These are phyloP conservation scores for Drosophila acutilabella DNA, from an alignment of 2,888 invertebrate genomes.

Conservation along the genomic window DNA sequence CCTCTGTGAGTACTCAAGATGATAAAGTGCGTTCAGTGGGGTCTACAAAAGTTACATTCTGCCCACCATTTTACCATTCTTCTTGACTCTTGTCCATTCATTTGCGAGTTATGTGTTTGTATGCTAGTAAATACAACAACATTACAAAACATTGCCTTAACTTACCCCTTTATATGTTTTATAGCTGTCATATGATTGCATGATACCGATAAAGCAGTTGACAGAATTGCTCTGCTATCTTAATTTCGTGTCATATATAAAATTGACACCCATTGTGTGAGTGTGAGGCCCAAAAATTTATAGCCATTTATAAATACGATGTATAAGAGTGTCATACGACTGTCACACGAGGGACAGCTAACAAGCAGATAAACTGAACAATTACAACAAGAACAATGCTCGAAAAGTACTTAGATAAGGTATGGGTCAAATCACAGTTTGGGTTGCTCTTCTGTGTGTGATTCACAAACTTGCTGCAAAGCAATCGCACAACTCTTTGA, in stretches of 20 bases:
- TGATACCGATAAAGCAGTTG: constrained; percentile 55
- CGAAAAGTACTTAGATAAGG: constrained; percentile 32
- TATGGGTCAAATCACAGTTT: constrained; percentile 34
- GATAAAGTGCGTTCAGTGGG: constrained; percentile 67
- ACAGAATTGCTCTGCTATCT: constrained; percentile 70
- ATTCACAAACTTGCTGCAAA: constrained; percentile 22
- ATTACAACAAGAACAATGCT: constrained; percentile 44
- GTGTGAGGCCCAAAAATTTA: constrained; percentile 41
- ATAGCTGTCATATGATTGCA: constrained; percentile 58
- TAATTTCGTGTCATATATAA: constrained; percentile 74
- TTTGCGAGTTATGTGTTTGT: neutral
- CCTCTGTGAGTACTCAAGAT: constrained; percentile 66
- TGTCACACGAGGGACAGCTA: constrained; percentile 63
- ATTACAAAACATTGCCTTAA: constrained; percentile 28
- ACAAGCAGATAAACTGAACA: constrained; percentile 65
- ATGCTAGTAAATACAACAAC: constrained; percentile 21
- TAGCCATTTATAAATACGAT: constrained; percentile 42
- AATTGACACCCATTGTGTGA: constrained; percentile 67
- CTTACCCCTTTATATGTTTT: constrained; percentile 57
- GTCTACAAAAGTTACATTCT: constrained; percentile 29
- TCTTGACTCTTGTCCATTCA: neutral
- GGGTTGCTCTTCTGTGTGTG: constrained; percentile 37
- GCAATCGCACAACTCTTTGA: neutral
- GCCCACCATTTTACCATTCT: neutral
- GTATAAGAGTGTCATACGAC: constrained; percentile 38